Evolutionary conservation across 2,888 invertebrate genomes (phyloP).

Genomic region (Lasioglossum villosulum): DNA sequence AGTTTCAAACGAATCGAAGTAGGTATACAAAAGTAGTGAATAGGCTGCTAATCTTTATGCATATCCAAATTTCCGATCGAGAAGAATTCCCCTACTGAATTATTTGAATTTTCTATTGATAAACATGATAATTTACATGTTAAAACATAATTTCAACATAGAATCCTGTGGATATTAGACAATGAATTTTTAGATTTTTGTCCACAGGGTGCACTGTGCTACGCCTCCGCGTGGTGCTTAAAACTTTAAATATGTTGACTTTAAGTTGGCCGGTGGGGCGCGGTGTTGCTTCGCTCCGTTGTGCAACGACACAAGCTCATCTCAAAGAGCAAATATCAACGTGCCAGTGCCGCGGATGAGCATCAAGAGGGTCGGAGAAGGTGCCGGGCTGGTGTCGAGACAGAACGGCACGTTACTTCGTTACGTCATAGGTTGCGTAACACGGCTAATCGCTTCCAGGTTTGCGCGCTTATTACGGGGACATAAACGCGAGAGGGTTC

Average conservation of each 20-base stretch:
- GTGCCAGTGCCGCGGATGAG: not conserved
- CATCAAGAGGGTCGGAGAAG: not conserved
- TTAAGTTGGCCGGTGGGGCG: slow-evolving; percentile 59
- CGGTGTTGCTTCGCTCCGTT: slow-evolving; percentile 20
- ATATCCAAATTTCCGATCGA: too few relatives aligned
- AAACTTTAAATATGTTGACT: slow-evolving; percentile 75
- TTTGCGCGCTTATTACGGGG: slow-evolving; percentile 66
- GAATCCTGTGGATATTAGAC: too few relatives aligned
- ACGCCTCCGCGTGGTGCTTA: slow-evolving; percentile 49
- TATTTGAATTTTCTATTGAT: too few relatives aligned
- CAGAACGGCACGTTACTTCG: slow-evolving; percentile 53
- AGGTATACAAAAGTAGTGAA: too few relatives aligned
- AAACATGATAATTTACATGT: too few relatives aligned
- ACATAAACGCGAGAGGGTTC: not conserved
- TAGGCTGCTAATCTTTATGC: too few relatives aligned
- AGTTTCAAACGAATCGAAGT: too few relatives aligned
- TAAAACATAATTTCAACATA: too few relatives aligned
- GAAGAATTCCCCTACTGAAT: too few relatives aligned
- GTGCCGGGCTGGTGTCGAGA: not conserved
- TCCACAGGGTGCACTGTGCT: too few relatives aligned
- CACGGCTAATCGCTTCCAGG: slow-evolving; percentile 66
- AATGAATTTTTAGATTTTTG: too few relatives aligned
- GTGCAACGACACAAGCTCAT: slow-evolving; percentile 36
- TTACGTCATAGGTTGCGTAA: slow-evolving; percentile 68
- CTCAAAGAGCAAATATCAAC: slow-evolving; percentile 55